Conservation (phyloP, 1,140 invertebrate species). For the Vanessa tameamea region DNA sequence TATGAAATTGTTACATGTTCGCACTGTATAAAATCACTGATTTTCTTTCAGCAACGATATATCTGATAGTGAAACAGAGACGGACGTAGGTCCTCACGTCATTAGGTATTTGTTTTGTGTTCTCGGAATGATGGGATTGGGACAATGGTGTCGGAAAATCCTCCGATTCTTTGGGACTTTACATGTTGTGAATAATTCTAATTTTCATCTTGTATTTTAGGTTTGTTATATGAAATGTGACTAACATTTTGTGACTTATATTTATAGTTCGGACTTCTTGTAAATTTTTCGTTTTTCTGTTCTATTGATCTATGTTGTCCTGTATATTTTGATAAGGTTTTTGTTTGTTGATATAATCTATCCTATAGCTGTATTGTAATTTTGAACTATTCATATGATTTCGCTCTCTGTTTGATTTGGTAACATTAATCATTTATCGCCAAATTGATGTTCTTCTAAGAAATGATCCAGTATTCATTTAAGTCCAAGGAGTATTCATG, state of each 20-base stretch:
- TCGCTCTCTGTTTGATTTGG: too few relatives aligned
- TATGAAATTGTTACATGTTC: slow-evolving; percentile 39
- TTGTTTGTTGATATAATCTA: too few relatives aligned
- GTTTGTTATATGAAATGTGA: slow-evolving; percentile 21
- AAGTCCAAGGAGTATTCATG: too few relatives aligned
- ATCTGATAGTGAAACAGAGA: slow-evolving; percentile 42
- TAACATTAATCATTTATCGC: too few relatives aligned
- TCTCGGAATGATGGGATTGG: slow-evolving; percentile 35
- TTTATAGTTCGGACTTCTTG: not conserved
- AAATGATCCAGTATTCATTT: too few relatives aligned
- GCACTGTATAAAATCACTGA: slow-evolving; percentile 49
- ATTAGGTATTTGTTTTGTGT: slow-evolving; percentile 54
- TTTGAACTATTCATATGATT: too few relatives aligned
- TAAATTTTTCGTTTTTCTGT: not conserved
- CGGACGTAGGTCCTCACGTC: slow-evolving; percentile 39
- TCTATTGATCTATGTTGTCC: not conserved
- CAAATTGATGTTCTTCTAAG: too few relatives aligned
- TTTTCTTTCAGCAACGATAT: slow-evolving; percentile 77
- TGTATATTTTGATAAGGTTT: not conserved
- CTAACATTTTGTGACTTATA: slow-evolving; percentile 24
- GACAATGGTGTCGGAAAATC: slow-evolving; percentile 27
- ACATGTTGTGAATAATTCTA: slow-evolving; percentile 45
- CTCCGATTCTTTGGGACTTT: slow-evolving; percentile 14
- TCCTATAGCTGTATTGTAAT: too few relatives aligned
- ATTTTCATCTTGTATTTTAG: slow-evolving; percentile 15